phyloP scores from a whole-genome alignment of 2,888 invertebrate genomes.

The Phengaris alcon region DNA sequence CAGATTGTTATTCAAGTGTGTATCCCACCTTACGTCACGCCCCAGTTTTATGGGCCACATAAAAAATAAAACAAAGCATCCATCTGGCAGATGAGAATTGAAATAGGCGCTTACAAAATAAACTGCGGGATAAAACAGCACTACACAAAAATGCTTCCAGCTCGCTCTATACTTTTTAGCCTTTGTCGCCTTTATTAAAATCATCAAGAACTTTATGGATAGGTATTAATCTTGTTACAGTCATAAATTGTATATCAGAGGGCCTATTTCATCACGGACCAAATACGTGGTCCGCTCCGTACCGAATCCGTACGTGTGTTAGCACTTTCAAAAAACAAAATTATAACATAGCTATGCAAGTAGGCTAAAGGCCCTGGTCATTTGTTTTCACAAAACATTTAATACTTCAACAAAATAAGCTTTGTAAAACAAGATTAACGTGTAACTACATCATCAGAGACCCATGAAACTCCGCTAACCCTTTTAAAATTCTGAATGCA shows the following conservation, averaged over 20 bases:
- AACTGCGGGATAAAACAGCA: slow-evolving; percentile 1
- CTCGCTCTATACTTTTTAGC: background rate
- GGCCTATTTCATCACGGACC: no score
- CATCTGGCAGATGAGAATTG: slow-evolving; percentile 68
- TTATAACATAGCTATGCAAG: no score
- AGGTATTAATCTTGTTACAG: no score
- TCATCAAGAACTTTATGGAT: background rate
- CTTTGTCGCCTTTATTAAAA: background rate
- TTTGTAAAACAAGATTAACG: background rate
- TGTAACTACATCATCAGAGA: background rate
- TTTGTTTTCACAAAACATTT: background rate
- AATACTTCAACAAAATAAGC: background rate
- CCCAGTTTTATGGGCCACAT: slow-evolving; percentile 62
- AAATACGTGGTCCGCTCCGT: no score
- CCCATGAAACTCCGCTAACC: background rate
- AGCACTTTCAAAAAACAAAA: no score
- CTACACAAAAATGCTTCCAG: slow-evolving; percentile 21
- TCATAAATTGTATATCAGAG: no score
- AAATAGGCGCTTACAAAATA: slow-evolving; percentile 49
- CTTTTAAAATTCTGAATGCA: slow-evolving; percentile 53
- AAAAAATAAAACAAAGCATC: slow-evolving; percentile 70
- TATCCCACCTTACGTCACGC: slow-evolving; percentile 54
- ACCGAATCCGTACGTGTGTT: no score
- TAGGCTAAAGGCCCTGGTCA: no score
- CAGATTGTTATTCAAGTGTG: slow-evolving; percentile 55